Conservation (phyloP, 2,888 invertebrate species). For the Adelphocoris suturalis region DNA sequence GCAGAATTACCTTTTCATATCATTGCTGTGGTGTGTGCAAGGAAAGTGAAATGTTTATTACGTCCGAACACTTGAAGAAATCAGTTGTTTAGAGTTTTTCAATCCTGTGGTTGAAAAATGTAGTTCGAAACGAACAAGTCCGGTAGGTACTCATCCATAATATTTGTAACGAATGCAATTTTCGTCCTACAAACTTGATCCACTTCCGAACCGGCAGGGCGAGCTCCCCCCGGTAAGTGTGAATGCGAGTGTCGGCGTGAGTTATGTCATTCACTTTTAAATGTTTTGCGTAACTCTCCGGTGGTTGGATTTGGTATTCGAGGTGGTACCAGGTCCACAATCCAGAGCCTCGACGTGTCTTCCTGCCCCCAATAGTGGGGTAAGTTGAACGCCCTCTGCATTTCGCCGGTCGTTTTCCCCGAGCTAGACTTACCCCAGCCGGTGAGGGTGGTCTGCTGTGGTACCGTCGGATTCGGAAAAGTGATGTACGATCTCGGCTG, state of each 20-base stretch:
- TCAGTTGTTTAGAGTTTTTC: too few relatives aligned
- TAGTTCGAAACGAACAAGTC: not conserved
- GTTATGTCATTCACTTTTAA: slow-evolving; percentile 25
- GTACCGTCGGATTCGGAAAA: too few relatives aligned
- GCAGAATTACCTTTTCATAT: too few relatives aligned
- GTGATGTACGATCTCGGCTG: too few relatives aligned
- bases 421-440: slow-evolving; percentile 29
- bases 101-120: too few relatives aligned
- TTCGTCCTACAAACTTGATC: slow-evolving; percentile 23
- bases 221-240: slow-evolving; percentile 10
- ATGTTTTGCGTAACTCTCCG: slow-evolving; percentile 38
- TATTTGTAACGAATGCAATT: slow-evolving; percentile 33
- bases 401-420: not conserved
- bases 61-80: too few relatives aligned
- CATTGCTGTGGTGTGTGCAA: too few relatives aligned
- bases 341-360: slow-evolving; percentile 35
- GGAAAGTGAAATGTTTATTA: too few relatives aligned
- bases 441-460: not conserved
- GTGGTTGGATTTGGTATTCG: slow-evolving; percentile 56
- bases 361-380: slow-evolving; percentile 59
- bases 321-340: slow-evolving; percentile 41
- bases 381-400: slow-evolving; percentile 53
- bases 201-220: slow-evolving; percentile 1
- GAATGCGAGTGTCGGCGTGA: slow-evolving; percentile 10
- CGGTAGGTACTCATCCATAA: not conserved